Percentiles rank a stretch among this genome's conserved stretches.
Conservation (phyloP, 2,888 invertebrate genomes). For the Melinaea menophilus region DNA sequence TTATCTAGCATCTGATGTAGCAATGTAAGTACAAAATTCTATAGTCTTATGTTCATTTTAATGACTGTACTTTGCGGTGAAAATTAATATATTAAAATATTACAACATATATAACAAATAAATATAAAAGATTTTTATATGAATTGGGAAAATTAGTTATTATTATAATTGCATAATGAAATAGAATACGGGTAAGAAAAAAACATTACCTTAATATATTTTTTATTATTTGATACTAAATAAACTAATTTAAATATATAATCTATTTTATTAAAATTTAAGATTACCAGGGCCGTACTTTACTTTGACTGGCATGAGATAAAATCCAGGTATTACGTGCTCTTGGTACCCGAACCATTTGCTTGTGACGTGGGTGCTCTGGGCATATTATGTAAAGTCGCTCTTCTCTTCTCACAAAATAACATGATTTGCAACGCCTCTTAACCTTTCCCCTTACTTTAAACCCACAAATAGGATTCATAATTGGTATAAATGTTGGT, state of each 20-base stretch:
- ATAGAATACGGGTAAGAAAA: background rate
- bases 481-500: conserved; percentile 43
- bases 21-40: too few species aligned
- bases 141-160: too few species aligned
- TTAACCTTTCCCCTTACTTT: conserved; percentile 84
- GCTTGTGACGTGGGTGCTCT: conserved; percentile 88
- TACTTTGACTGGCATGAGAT: conserved; percentile 84
- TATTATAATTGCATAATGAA: too few species aligned
- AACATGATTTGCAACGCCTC: conserved; percentile 88
- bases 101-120: too few species aligned
- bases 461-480: conserved; percentile 61
- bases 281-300: conserved; percentile 61
- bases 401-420: conserved; percentile 82
- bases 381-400: conserved; percentile 86
- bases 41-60: too few species aligned
- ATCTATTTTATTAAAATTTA: conserved; percentile 5
- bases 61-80: too few species aligned
- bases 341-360: conserved; percentile 83
- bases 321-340: conserved; percentile 86
- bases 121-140: too few species aligned
- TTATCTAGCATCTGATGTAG: too few species aligned
- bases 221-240: background rate
- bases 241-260: background rate
- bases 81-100: too few species aligned
- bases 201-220: background rate